Base-by-base conservation (phyloP, 92 coral and sea anemone genomes). In the Parazoanthus darwini region DNA sequence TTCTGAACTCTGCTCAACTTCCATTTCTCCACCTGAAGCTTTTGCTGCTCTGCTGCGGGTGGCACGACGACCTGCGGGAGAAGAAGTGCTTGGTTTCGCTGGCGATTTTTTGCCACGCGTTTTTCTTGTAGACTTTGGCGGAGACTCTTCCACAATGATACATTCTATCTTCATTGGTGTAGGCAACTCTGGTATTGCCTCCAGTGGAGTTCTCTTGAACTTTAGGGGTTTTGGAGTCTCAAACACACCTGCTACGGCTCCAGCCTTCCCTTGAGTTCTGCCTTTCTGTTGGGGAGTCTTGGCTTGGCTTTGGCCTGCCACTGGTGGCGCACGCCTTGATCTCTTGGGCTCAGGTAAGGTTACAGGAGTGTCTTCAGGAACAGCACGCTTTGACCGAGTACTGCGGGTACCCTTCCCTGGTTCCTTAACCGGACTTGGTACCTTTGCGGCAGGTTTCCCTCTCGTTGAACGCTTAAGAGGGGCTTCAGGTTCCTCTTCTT, bases 221-320 rank as follows among this genome's bases (percentile, higher is more conserved):
- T 73, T 82, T 51, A 93, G 15, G 74, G 97, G 95, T 82, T 95
- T 93, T 8, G 99, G 99, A 10, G 98, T 96, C 74, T 90, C 95
- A 23, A 86, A 91, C 20, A 90, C 83, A 72, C 90, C 93, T 46
- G 94, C 56, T 65, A 88, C 89, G n/a, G 77, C 79, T 82, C 91
- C 80, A 74, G 88, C 90, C 92, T 90, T 89, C 20, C 81, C 72
- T 56, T 86, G 78, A 11, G 89, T 15, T 38, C 86, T 54, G 38
- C 78, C 74, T 67, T 90, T 90, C 23, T 89, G 83, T 75, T 83
- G 85, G 1, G 88, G 82, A 15, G 86, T 73, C 33, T 90, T 80
- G 54, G 86, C 59, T 15, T 86, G 20, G 33, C 90, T 66, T 8
- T 74, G 73, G 23, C 72, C 18, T 35, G 74, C 85, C 58, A 48